Base-by-base conservation (phyloP, 2,113 vertebrate species). In the Petromus typicus region DNA sequence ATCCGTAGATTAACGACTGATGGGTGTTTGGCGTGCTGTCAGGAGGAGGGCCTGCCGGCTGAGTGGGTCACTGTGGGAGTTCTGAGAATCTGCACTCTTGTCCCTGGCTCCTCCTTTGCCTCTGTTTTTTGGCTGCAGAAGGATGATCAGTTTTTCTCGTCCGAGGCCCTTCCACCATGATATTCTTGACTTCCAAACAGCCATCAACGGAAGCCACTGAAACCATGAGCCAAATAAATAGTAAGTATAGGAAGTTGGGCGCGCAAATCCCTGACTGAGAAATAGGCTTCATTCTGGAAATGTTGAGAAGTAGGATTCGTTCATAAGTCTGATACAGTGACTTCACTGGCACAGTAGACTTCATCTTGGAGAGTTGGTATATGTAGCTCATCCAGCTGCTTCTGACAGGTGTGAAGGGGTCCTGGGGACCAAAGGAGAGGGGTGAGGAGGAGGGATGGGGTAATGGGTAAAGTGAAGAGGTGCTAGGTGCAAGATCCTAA, bases 21-120 rank as follows among this genome's bases (percentile, higher is more conserved):
- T 5, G 67, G 4, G 20, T 1, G 5, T 7, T 10, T 18, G 20
- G 1, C 1, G 64, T 13, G 37, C 20, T 40, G 69, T 12, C 23
- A 43, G 69, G 23, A 73, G 69, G 37, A 12, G 22, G 64, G 69
- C 69, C 37, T 43, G 69, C 22, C 25, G 37, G n/a, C 18, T 12
- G 22, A 71, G n/a, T 34, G 20, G 20, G 10, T 40, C 37, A 22
- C 37, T 73, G 69, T 17, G 20, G 37, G 69, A n/a, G 32, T 67
- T 18, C 67, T 3, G 17, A 71, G 67, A n/a, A n/a, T 3, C 67
- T 37, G 67, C 22, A 22, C 23, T 69, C 67, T 37, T 40, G 22
- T 43, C 69, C 20, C 69, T 25, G 37, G 18, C 37, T 73, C 22
- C 22, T 73, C 10, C 69, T 22, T 25, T 13, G 10, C 69, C 22